Evolutionary conservation across 2,888 invertebrate genomes (phyloP), one percentile per base, ranked within the genome.

Genomic region (Pyrgus malvae): DNA sequence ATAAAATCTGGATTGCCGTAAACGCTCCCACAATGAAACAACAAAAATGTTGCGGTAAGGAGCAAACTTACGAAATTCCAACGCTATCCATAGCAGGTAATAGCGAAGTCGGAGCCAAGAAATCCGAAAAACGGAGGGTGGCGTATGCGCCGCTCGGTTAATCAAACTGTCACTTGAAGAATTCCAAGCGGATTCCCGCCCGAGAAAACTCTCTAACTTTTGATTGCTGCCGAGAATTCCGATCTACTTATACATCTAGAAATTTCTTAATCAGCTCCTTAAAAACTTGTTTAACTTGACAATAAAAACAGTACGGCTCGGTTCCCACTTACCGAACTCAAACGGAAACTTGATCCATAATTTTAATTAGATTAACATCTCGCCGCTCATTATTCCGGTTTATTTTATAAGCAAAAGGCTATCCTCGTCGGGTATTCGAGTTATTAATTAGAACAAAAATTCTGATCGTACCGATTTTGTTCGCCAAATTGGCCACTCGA

Each of bases 141-240:
- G 85, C 87, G 85, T 86, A 83, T 85, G 85, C 87, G 80, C 83
- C 79, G 76, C 78, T 83, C 89, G 80, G 89, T 89, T 90, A 90
- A 90, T 90, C 89, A 90, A 90, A 90, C 88, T 90, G 90, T 90
- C 90, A 89, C 87, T 85, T 80, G 76, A 89, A 89, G 90, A 90
- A 90, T 90, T 85, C 87, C 84, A 76, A 78, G 85, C 78, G 82
- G 80, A 88, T 86, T 85, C 83, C 86, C 79, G 74, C 74, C 77
- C 77, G 76, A 82, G 87, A 84, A 87, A 85, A 87, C 84, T 87
- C 83, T 65, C 74, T 78, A 88, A 88, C 87, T 88, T 88, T 85
- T 88, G 88, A 88, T 88, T 88, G 87, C 83, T 78, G 77, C 72
- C 69, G 76, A 81, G 80, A 76, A 80, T 81, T 74, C 76, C 77